Evolutionary conservation across 2,113 vertebrate genomes (phyloP).

Genomic region (Mesitornis unicolor): DNA sequence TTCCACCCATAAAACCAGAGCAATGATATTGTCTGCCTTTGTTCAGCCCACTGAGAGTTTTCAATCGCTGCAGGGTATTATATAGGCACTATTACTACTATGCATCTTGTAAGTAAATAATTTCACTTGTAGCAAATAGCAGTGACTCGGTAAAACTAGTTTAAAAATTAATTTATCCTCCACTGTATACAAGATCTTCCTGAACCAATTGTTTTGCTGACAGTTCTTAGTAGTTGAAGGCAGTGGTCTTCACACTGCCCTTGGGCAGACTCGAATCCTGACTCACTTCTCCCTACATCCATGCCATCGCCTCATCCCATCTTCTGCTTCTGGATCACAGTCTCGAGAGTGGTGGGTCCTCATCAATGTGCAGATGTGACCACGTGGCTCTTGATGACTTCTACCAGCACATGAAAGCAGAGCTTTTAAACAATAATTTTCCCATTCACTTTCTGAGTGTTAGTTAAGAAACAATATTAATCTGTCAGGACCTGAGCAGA

Average conservation of each 20-base stretch:
- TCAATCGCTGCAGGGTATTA: fast-evolving
- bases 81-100: not conserved
- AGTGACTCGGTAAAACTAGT: not conserved
- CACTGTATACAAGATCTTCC: not conserved
- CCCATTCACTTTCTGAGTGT: not conserved
- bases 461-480: not conserved
- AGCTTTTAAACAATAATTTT: not conserved
- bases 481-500: not conserved
- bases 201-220: not conserved
- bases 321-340: not conserved
- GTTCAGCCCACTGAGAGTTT: not conserved
- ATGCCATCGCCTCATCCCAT: fast-evolving
- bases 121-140: not conserved
- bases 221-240: not conserved
- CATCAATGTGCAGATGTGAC: not conserved
- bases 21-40: not conserved
- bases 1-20: not conserved
- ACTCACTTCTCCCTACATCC: fast-evolving
- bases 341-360: fast-evolving
- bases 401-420: not conserved
- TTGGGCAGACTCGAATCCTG: not conserved
- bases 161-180: not conserved
- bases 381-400: not conserved
- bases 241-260: not conserved
- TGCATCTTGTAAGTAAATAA: not conserved